Conservation (phyloP, 2,888 invertebrate species). For the Arctia plantaginis region DNA sequence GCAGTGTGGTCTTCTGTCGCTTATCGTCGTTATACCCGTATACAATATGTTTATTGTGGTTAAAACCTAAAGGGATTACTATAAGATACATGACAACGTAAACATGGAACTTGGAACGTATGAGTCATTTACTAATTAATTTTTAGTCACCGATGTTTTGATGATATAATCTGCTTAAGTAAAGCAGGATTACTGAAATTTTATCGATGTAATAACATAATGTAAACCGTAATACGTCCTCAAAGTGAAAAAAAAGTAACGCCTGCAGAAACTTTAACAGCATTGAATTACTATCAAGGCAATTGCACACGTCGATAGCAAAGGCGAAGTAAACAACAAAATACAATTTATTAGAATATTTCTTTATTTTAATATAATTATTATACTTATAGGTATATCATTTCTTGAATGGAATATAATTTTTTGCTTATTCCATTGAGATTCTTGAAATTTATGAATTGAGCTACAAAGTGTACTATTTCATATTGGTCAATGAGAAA, state of each 20-base stretch:
- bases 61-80: background rate
- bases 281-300: conserved; percentile 23
- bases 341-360: conserved; percentile 19
- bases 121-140: conserved; percentile 3
- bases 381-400: conserved; percentile 62
- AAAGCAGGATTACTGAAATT: background rate
- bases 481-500: background rate
- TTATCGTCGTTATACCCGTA: background rate
- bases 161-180: background rate
- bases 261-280: conserved; percentile 41
- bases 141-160: background rate
- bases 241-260: conserved; percentile 23
- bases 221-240: conserved; percentile 14
- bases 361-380: conserved; percentile 32
- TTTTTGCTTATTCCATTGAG: background rate
- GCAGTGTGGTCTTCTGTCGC: conserved; percentile 2
- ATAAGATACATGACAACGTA: conserved; percentile 3
- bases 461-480: background rate
- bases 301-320: conserved; percentile 25
- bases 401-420: conserved; percentile 55
- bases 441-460: background rate
- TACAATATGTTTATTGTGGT: conserved; percentile 1
- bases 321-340: conserved; percentile 18
- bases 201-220: background rate
- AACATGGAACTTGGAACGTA: conserved; percentile 4